Base-by-base conservation (phyloP, 2,888 invertebrate genomes). In the Meiosimyza platycephala region DNA sequence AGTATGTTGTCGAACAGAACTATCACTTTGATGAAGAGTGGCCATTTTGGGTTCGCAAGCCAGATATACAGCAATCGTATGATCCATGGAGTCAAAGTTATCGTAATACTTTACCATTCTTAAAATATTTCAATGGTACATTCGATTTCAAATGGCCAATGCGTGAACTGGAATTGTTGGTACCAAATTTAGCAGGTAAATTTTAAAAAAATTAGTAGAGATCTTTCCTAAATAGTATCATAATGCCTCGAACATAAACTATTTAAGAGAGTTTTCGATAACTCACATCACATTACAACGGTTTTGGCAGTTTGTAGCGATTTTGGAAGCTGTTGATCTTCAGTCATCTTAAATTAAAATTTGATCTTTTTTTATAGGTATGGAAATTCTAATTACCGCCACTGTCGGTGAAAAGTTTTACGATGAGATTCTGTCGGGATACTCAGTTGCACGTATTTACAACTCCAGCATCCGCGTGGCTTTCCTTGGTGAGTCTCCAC, bases 401-500 rank as follows among this genome's bases (percentile, higher is more conserved):
- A 93, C 93, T 0, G 95, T 97, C 0, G 96, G 96, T 0, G 97
- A 97, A 80, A 91, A 92, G 65, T 96, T 95, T 87, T 89, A 95
- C 72, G 93, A 96, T 82, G 95, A 96, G 86, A 77, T 86, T 16
- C 91, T 96, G 62, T 93, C 94, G 76, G 98, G 98, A 0, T 95
- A 92, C 88, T 94, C 97, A 15, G 92, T 93, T 74, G 94, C 97
- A 0, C 89, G 96, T 78, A 92, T 98, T 66, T 96, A 93, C 85
- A 96, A 96, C 88, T 95, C 96, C 0, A 94, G 94, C 9, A 90
- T 97, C 9, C 91, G 92, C 70, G 90, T 98, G 1, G 90, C 92
- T 52, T 96, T 98, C 87, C 89, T 98, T 3, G 98, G 98, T 0
- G 96, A 95, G 50, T 91, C 93, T 0, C 95, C 98, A 9, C 96